Base-by-base conservation (phyloP, 2,888 invertebrate species). In the Drosophila aldrichi region DNA sequence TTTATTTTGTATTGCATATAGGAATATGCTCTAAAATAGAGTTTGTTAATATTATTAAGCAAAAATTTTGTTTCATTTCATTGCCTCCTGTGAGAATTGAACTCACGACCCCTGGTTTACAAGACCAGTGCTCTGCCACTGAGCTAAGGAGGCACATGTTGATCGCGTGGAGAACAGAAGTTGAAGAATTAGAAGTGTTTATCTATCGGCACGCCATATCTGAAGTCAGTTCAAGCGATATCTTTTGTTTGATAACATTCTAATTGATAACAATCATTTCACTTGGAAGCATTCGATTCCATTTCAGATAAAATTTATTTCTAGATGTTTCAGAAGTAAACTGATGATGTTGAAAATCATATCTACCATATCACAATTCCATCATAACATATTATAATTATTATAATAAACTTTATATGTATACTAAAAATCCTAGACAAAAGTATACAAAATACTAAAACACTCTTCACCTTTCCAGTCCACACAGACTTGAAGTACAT, bases 51-150 rank as follows among this genome's bases (percentile, higher is more conserved):
- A n/a, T 12, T 22, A 8, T 3, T 14, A 12, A 34, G n/a, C n/a
- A n/a, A n/a, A 57, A 44, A 44, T 34, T 32, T 12, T 16, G 6
- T 3, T 3, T 12, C 1, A 2, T 0, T 12, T 7, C 1, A 2
- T 44, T 96, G 96, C 96, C 96, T 96, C 96, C 96, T 96, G 96
- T 96, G 96, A 96, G 96, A 96, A 95, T 96, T 96, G 96, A 96
- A 96, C 96, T 96, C 96, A 96, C 96, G 96, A 96, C 96, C 96
- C 96, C 96, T 96, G 96, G 96, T 96, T 96, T 96, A 96, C 96
- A 96, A 96, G 96, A 96, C 96, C 96, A 96, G 96, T 96, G 96
- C 96, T 96, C 96, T 96, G 95, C 96, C 96, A 96, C 96, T 96
- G 96, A 96, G 96, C 96, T 96, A 96, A 96, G 95, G 96, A 96